These are phyloP conservation scores for Hypsopygia costalis DNA, from an alignment of 2,888 invertebrate genomes.

Conservation along the genomic window DNA sequence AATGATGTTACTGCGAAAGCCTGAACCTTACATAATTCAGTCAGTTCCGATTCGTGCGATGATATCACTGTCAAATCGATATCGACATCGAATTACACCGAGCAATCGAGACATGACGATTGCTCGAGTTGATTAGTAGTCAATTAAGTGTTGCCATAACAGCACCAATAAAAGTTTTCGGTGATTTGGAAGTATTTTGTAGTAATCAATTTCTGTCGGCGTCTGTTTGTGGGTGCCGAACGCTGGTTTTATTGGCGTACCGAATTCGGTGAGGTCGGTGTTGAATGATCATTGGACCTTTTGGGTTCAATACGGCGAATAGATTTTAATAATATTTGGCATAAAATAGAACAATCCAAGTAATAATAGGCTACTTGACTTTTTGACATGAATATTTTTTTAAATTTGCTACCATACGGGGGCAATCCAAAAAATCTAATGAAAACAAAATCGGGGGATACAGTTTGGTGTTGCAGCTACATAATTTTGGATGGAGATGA, in stretches of 20 bases:
- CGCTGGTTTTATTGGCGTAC: slow-evolving; percentile 74
- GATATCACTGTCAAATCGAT: slow-evolving; percentile 43
- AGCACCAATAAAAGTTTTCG: slow-evolving; percentile 73
- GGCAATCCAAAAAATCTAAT: too few relatives aligned
- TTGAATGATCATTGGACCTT: slow-evolving; percentile 39
- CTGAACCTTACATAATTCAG: slow-evolving; percentile 29
- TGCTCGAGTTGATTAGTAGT: slow-evolving; percentile 59
- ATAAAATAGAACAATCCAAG: too few relatives aligned
- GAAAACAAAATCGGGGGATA: too few relatives aligned
- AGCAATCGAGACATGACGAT: slow-evolving; percentile 33
- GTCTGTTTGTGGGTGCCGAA: slow-evolving; percentile 68
- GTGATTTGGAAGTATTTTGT: slow-evolving; percentile 76
- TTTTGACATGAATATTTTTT: too few relatives aligned
- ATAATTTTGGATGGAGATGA: too few relatives aligned
- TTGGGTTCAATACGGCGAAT: not conserved
- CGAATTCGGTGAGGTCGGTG: slow-evolving; percentile 71
- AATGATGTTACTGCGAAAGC: not conserved
- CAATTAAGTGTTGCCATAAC: slow-evolving; percentile 75
- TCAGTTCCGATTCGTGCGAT: slow-evolving; percentile 28
- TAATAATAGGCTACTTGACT: too few relatives aligned
- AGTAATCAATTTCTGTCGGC: slow-evolving; percentile 78
- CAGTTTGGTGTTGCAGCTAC: too few relatives aligned
- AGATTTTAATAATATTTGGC: not conserved
- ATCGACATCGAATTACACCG: slow-evolving; percentile 35
- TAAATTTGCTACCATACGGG: too few relatives aligned